phyloP scores from a whole-genome alignment of 2,113 vertebrate genomes.

The Perccottus glenii region DNA sequence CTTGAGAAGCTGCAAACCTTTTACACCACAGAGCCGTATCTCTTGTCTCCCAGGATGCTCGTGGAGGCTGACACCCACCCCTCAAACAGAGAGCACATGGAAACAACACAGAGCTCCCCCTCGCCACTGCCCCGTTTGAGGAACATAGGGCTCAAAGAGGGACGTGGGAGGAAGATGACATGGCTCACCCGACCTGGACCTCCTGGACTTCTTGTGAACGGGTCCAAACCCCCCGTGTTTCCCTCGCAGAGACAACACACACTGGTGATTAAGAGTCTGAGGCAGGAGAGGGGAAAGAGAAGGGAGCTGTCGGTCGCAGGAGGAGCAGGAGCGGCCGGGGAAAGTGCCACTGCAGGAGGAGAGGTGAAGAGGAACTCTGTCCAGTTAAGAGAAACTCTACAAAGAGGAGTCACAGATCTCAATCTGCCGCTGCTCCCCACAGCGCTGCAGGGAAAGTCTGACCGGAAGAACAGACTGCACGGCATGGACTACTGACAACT shows the following conservation, averaged over 20 bases:
- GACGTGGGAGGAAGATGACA: constrained; percentile 72
- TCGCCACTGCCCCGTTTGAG: constrained; percentile 74
- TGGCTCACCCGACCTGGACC: constrained; percentile 67
- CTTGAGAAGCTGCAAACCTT: constrained; percentile 73
- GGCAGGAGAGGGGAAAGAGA: constrained; percentile 77
- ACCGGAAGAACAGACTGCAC: constrained; percentile 74
- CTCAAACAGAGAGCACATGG: constrained; percentile 55
- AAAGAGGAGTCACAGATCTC: constrained; percentile 69
- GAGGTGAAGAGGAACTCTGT: constrained; percentile 75
- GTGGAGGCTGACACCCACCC: constrained; percentile 57
- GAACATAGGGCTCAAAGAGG: constrained; percentile 70
- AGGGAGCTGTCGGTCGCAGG: constrained; percentile 47
- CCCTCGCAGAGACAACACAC: constrained; percentile 73
- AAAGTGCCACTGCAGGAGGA: constrained; percentile 31
- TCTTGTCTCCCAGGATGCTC: constrained; percentile 57
- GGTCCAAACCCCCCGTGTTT: constrained; percentile 72
- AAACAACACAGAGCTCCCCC: constrained; percentile 48
- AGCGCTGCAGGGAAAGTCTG: constrained; percentile 69
- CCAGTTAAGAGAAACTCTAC: constrained; percentile 70
- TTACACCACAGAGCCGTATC: constrained; percentile 61
- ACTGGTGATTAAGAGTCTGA: constrained; percentile 72
- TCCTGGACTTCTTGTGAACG: constrained; percentile 61
- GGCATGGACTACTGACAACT: constrained; percentile 69
- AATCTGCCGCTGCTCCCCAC: constrained; percentile 81
- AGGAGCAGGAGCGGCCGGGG: constrained; percentile 55